A percentile compares a stretch with the other conserved stretches of the same genome.
Evolutionary conservation across 2,113 vertebrate species (phyloP).

Genomic region (Guaruba guarouba): DNA sequence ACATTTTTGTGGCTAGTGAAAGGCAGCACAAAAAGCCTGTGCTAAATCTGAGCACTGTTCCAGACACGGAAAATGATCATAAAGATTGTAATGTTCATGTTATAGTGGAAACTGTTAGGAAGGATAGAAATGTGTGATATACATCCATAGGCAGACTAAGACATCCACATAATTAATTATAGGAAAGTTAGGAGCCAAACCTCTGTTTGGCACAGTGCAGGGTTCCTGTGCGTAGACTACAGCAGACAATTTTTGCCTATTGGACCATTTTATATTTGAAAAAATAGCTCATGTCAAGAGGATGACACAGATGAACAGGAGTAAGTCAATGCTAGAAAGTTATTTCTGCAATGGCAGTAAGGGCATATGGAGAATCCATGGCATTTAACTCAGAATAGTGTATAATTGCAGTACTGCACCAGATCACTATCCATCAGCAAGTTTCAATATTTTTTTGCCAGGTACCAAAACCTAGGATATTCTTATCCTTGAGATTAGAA

Average conservation of each 20-base stretch:
- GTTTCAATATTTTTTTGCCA: background rate
- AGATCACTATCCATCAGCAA: background rate
- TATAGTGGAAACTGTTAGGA: background rate
- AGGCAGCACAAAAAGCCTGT: background rate
- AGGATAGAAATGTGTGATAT: background rate
- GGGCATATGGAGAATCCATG: background rate
- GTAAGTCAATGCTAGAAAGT: background rate
- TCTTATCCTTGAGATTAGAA: slow-evolving; percentile 68
- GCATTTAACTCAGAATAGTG: background rate
- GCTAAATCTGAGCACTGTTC: background rate
- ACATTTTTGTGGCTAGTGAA: rapidly evolving
- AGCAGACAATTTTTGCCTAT: background rate
- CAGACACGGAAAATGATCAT: background rate
- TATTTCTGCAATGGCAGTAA: background rate
- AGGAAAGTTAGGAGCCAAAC: background rate
- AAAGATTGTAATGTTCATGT: background rate
- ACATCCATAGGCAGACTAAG: background rate
- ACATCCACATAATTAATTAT: background rate
- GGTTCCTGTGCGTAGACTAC: rapidly evolving
- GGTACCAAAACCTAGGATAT: background rate
- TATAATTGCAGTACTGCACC: background rate
- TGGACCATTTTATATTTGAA: background rate
- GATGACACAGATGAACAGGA: background rate
- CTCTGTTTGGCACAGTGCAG: background rate
- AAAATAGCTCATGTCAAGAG: background rate